phyloP scores from a whole-genome alignment of 1,140 invertebrate genomes.

The Drosophila leontia region DNA sequence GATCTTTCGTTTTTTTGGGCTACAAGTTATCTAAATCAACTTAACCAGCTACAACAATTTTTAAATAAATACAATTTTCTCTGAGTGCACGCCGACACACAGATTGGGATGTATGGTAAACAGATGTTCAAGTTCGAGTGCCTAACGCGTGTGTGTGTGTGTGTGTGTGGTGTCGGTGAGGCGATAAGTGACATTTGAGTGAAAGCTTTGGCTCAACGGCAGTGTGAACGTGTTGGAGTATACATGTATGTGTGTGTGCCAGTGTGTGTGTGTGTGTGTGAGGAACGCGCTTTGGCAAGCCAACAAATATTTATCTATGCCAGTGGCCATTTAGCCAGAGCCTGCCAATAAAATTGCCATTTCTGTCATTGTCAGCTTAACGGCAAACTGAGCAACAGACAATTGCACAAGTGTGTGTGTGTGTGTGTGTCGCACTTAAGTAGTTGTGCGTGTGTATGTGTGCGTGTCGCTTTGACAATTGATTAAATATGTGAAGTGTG shows the following conservation, averaged over 20 bases:
- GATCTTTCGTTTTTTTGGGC: no score
- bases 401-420: constrained; percentile 30
- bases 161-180: constrained; percentile 54
- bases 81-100: constrained; percentile 8
- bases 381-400: constrained; percentile 78
- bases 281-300: constrained; percentile 63
- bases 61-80: not conserved
- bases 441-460: constrained; percentile 22
- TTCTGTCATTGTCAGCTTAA: constrained; percentile 82
- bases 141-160: constrained; percentile 11
- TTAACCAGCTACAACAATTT: not conserved
- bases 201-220: constrained; percentile 66
- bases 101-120: constrained; percentile 62
- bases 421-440: constrained; percentile 26
- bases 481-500: constrained; percentile 82
- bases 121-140: constrained; percentile 62
- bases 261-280: constrained; percentile 19
- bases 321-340: constrained; percentile 76
- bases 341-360: constrained; percentile 79
- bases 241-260: not conserved
- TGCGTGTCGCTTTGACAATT: constrained; percentile 69
- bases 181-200: constrained; percentile 79
- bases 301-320: constrained; percentile 84
- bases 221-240: constrained; percentile 51
- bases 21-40: no score